Conservation (phyloP, 2,113 vertebrate species). For the Eulemur rufifrons region DNA sequence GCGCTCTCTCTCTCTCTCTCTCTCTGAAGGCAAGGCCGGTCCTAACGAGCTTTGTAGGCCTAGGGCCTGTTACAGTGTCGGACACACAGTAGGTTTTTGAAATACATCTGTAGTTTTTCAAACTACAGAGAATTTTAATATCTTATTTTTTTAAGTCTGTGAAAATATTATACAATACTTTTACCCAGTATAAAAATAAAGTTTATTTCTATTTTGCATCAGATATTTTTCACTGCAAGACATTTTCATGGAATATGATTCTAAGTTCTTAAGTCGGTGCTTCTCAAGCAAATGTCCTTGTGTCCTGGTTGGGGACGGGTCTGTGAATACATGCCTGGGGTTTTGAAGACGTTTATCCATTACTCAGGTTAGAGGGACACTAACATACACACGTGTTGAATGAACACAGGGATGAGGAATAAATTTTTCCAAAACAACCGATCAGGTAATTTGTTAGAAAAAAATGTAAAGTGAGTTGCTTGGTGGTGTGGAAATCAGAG, state of each 20-base stretch:
- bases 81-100: neutral
- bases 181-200: neutral
- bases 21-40: neutral
- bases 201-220: neutral
- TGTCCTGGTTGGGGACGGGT: neutral
- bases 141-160: neutral
- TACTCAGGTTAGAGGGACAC: neutral
- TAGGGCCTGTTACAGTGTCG: fast-evolving
- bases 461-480: neutral
- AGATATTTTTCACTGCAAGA: neutral
- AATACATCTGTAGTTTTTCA: neutral
- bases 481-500: slow-evolving; percentile 10
- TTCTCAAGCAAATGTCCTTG: neutral
- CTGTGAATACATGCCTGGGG: neutral
- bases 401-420: neutral
- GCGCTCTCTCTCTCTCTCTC: neutral
- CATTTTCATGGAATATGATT: neutral
- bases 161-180: neutral
- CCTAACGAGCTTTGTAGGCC: neutral
- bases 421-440: neutral
- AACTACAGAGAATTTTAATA: neutral
- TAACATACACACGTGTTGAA: neutral
- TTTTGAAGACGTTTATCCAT: neutral
- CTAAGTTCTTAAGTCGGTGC: neutral
- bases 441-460: neutral